Percentiles rank a stretch among this genome's conserved stretches.
phyloP scores from a whole-genome alignment of 2,797 vertebrate genomes.

The Poecilia gillii region DNA sequence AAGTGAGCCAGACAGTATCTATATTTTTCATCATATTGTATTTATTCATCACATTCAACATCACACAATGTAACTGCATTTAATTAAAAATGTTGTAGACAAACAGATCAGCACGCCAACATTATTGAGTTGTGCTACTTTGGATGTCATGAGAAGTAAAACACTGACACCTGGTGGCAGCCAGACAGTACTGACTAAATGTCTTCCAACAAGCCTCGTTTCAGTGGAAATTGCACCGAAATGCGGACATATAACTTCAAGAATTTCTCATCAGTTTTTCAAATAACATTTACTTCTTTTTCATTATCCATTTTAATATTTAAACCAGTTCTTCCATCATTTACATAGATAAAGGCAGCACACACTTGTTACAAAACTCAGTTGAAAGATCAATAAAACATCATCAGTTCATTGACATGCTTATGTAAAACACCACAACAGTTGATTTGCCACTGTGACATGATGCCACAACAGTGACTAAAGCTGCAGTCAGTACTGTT shows the following conservation, averaged over 20 bases:
- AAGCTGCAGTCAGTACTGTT: not conserved
- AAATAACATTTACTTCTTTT: not conserved
- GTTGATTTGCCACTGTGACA: not conserved
- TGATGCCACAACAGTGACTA: not conserved
- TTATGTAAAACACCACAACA: not conserved
- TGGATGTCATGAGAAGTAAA: not conserved
- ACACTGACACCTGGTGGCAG: conserved; percentile 48
- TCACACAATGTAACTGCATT: not conserved
- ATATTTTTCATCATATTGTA: too few species aligned
- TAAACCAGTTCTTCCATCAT: not conserved
- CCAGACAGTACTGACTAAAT: not conserved
- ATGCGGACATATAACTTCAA: not conserved
- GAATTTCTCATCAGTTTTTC: not conserved
- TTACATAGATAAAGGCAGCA: not conserved
- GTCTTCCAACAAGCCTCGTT: not conserved
- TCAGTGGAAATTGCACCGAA: not conserved
- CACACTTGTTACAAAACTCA: not conserved
- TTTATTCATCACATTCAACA: too few species aligned
- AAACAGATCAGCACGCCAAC: not conserved
- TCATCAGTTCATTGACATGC: not conserved
- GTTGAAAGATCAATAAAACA: not conserved
- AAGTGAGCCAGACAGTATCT: too few species aligned
- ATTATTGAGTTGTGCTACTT: not conserved
- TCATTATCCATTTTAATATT: not conserved
- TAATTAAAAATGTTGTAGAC: not conserved